These are phyloP conservation scores for Plecotus auritus DNA, from an alignment of 2,113 vertebrate species.

Conservation along the genomic window DNA sequence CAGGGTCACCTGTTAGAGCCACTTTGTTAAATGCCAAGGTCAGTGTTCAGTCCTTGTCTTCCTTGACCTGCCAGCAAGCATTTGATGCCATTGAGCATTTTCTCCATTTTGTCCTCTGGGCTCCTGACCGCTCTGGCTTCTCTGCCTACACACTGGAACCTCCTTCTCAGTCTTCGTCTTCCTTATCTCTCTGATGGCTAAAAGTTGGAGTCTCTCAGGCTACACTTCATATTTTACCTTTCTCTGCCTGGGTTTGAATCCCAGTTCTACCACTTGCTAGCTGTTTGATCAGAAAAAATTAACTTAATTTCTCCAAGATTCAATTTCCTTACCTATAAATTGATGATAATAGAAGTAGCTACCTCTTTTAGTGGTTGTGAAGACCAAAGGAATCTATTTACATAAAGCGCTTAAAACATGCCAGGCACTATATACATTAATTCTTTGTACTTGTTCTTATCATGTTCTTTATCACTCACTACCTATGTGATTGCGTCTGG, in stretches of 20 bases:
- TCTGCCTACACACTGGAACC: neutral
- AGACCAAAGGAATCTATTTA: neutral
- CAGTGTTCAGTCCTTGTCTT: neutral
- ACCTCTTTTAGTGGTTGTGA: neutral
- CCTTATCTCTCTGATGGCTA: neutral
- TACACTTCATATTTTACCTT: neutral
- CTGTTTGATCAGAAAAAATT: neutral
- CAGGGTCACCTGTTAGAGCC: neutral
- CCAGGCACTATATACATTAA: neutral
- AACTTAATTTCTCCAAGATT: neutral
- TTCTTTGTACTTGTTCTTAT: neutral
- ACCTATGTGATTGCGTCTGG: neutral
- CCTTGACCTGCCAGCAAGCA: neutral
- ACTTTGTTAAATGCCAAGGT: neutral
- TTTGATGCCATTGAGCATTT: neutral
- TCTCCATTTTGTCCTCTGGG: neutral
- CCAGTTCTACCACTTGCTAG: neutral
- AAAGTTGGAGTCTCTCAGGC: neutral
- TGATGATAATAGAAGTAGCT: neutral
- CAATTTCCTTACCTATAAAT: conserved; percentile 1
- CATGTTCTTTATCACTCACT: neutral
- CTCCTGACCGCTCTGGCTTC: neutral
- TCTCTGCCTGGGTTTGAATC: conserved; percentile 1
- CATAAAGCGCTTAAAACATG: neutral
- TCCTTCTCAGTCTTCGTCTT: neutral